These are phyloP conservation scores for Ophiothrix spiculata DNA, from an alignment of 35 echinoderm and acorn worm species.

Conservation along the genomic window DNA sequence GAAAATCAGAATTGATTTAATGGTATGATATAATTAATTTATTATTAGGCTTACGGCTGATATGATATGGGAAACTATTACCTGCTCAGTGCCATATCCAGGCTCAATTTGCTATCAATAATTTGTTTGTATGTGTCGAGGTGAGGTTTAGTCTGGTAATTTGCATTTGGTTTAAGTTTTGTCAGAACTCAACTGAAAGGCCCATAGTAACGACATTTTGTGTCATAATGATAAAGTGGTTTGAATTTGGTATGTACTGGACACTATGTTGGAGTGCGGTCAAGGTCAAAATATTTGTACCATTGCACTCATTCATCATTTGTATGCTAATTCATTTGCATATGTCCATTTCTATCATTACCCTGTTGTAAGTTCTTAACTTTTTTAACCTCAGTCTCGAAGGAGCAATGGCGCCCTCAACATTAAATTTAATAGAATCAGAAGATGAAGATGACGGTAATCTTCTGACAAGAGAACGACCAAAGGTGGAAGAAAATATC, in stretches of 20 bases:
- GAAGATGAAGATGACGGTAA: slow-evolving; percentile 14
- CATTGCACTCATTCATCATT: background rate
- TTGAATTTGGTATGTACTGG: background rate
- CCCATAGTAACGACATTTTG: background rate
- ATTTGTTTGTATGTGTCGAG: too few species aligned
- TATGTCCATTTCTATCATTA: background rate
- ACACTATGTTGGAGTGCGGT: background rate
- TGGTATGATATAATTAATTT: too few species aligned
- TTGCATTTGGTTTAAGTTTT: too few species aligned
- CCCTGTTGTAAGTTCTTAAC: background rate
- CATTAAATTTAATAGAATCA: slow-evolving; percentile 8
- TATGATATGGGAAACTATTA: too few species aligned
- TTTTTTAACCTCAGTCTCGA: slow-evolving; percentile 21
- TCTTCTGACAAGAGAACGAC: background rate
- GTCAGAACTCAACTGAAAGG: background rate
- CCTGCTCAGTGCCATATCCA: too few species aligned
- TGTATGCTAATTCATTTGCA: background rate
- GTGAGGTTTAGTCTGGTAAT: too few species aligned
- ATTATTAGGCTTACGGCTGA: too few species aligned
- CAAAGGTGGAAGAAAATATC: slow-evolving; percentile 20
- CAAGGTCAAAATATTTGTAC: too few species aligned
- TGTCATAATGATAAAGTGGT: background rate
- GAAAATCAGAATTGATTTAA: too few species aligned
- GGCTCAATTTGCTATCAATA: too few species aligned
- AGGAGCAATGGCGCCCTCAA: slow-evolving; percentile 2